Percentiles rank a stretch among this genome's conserved stretches.
Conservation (phyloP, 2,888 invertebrate genomes). For the Lithophane socia region DNA sequence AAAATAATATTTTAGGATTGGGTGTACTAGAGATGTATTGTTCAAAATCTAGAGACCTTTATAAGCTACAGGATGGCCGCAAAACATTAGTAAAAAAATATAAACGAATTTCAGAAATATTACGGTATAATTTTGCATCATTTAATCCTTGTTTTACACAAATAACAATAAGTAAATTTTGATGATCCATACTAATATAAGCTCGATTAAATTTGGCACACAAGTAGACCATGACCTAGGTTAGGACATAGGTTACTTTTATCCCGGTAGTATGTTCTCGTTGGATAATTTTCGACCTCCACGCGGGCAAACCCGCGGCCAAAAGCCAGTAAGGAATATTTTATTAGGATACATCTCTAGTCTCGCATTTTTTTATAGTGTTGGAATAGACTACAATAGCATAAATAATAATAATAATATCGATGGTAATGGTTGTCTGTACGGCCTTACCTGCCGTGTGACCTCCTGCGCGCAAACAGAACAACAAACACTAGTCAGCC, state of each 20-base stretch:
- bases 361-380: slow-evolving; percentile 7
- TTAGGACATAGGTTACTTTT: neutral
- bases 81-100: neutral
- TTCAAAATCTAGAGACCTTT: neutral
- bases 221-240: neutral
- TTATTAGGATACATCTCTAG: slow-evolving; percentile 55
- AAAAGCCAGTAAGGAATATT: neutral
- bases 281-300: neutral
- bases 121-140: neutral
- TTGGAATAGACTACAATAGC: slow-evolving; percentile 48
- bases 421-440: slow-evolving; percentile 62
- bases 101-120: neutral
- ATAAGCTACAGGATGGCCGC: neutral
- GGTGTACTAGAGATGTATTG: slow-evolving; percentile 52
- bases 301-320: too few relatives aligned
- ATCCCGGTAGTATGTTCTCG: neutral
- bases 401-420: slow-evolving; percentile 64
- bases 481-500: slow-evolving; percentile 79
- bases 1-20: slow-evolving; percentile 30
- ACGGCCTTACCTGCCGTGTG: slow-evolving; percentile 88
- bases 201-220: too few relatives aligned
- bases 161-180: too few relatives aligned
- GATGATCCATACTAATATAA: neutral
- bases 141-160: neutral
- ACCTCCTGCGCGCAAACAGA: slow-evolving; percentile 89